phyloP scores from a whole-genome alignment of 2,888 invertebrate genomes.

The Matsumyia berberina region DNA sequence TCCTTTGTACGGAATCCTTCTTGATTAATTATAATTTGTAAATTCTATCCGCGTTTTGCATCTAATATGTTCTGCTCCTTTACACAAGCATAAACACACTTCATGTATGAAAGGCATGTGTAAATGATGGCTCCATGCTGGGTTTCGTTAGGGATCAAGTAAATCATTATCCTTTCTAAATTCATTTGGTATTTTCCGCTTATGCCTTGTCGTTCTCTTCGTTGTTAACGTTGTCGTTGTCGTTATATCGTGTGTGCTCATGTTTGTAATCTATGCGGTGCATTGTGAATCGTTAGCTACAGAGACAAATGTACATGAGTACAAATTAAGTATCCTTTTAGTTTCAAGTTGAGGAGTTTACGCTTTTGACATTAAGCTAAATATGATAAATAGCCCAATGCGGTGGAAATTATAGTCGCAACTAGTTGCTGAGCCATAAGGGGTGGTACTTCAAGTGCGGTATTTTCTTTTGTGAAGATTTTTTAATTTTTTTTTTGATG shows the following conservation, averaged over 20 bases:
- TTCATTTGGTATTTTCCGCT: slow-evolving; percentile 56
- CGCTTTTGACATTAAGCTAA: slow-evolving; percentile 51
- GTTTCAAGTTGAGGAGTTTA: slow-evolving; percentile 46
- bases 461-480: neutral
- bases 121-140: slow-evolving; percentile 68
- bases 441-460: neutral
- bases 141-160: slow-evolving; percentile 60
- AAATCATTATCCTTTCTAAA: slow-evolving; percentile 73
- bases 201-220: slow-evolving; percentile 7
- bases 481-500: too few relatives aligned
- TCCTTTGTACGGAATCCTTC: slow-evolving; percentile 63
- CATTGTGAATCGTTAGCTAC: slow-evolving; percentile 8
- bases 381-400: slow-evolving; percentile 48
- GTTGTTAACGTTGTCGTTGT: neutral
- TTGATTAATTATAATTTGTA: slow-evolving; percentile 76
- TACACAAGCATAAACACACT: slow-evolving; percentile 11
- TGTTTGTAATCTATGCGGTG: slow-evolving; percentile 35
- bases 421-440: slow-evolving; percentile 34
- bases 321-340: slow-evolving; percentile 52
- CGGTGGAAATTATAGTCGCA: slow-evolving; percentile 6
- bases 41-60: slow-evolving; percentile 70
- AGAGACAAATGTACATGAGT: slow-evolving; percentile 24
- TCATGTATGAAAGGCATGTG: slow-evolving; percentile 57
- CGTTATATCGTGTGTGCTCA: slow-evolving; percentile 6
- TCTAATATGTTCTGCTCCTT: slow-evolving; percentile 48